phyloP scores from a whole-genome alignment of 1,140 invertebrate genomes.

The Pemphigus obesinymphae region DNA sequence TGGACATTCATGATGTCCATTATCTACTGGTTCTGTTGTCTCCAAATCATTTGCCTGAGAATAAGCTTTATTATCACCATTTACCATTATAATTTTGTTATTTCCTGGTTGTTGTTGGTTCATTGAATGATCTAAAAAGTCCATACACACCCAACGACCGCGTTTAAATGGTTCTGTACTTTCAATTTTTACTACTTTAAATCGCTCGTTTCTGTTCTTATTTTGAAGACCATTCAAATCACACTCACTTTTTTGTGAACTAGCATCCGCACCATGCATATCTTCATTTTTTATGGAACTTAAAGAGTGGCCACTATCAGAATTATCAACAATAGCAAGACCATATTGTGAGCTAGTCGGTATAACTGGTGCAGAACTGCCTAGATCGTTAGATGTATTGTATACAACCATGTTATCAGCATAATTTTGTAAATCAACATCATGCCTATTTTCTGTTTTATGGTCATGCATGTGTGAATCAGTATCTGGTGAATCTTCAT shows the following conservation, averaged over 20 bases:
- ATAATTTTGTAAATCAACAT: constrained; percentile 77
- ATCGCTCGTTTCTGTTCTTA: constrained; percentile 70
- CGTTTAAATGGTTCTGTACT: constrained; percentile 89
- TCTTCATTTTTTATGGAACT: constrained; percentile 60
- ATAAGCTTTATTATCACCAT: constrained; percentile 22
- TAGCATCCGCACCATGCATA: constrained; percentile 51
- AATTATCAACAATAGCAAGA: constrained; percentile 64
- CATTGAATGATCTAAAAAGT: constrained; percentile 83
- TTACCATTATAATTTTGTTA: constrained; percentile 31
- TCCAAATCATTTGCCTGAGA: constrained; percentile 10
- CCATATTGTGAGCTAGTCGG: constrained; percentile 79
- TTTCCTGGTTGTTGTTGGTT: constrained; percentile 51
- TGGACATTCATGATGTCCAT: constrained; percentile 42
- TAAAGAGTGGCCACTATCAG: constrained; percentile 52
- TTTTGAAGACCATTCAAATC: constrained; percentile 68
- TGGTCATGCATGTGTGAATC: constrained; percentile 84
- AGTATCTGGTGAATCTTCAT: constrained; percentile 87
- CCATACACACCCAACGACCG: constrained; percentile 92
- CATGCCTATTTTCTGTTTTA: constrained; percentile 64
- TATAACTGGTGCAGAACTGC: constrained; percentile 76
- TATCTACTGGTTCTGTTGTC: constrained; percentile 29
- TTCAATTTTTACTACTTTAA: constrained; percentile 95
- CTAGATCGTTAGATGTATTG: constrained; percentile 71
- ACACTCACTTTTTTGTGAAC: constrained; percentile 58
- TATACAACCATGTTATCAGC: constrained; percentile 80